Base-by-base conservation (phyloP, 2,888 invertebrate species). In the Ptychoptera albimana region DNA sequence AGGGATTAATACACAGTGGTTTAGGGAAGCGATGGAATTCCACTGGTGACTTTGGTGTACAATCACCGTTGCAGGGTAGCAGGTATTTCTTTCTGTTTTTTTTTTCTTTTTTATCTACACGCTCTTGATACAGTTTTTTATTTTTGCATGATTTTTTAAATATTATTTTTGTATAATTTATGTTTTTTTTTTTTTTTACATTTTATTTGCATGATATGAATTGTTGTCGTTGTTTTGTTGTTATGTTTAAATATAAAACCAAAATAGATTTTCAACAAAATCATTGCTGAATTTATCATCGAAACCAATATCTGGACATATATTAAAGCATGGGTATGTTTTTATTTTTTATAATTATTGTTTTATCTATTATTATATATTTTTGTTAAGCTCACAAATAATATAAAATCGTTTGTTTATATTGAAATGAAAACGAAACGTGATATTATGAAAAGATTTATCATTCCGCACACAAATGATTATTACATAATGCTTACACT, bases 11-110 rank as follows among this genome's bases (percentile, higher is more conserved):
- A 46, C 51, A 53, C 36, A 53, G 48, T 42, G 51, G 51, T 13
- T 70, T 78, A 50, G 72, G 75, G 46, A 85, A 84, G 65, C 67
- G 84, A 45, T 86, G 86, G 86, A 84, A 76, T 58, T 84, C 84
- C 14, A 85, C 85, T 0, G 83, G 84, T 5, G 87, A 87, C 68
- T 87, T 86, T 68, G 77, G 78, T 56, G 67, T 46, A 36, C 46
- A 44, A 13, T 46, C 48, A 29, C 34, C 44, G 11, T 63, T 71
- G 0, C 70, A 70, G 43, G 70, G 70, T 1, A 60, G 71, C 36
- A 60, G 71, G 71, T 71, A 48, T 47, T 41, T 44, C 16, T 44
- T 42, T 39, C 39, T 30, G 31, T 12, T 48, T 43, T 47, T 43
- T 37, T 36, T 44, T 39, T 43, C 15, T 44, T 46, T 45, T 35